Evolutionary conservation across 2,113 vertebrate species (phyloP), one percentile per base, ranked within the genome.

Genomic region (Acinonyx jubatus): DNA sequence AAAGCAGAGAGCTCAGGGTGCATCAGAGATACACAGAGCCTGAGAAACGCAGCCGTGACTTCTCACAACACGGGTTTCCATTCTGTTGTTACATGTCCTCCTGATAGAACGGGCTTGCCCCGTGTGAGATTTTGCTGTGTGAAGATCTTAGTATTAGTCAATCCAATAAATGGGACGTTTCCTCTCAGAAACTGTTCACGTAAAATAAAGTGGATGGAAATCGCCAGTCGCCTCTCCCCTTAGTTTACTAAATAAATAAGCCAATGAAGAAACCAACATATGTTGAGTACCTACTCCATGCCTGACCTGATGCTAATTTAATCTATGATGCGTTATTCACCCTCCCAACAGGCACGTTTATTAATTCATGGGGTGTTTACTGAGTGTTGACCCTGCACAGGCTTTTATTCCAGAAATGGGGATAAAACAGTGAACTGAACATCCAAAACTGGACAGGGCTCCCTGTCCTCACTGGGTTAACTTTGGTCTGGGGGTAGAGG

Each of bases 21-120:
- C 1, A 5, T 1, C 4, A 1, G 4, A 16, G 1, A 15, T 1
- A 0, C 0, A 2, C 6, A 4, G 33, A 45, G 2, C 3, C 81
- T 4, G 19, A 5, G 36, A 11, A 10, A 3, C 0, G 5, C 27
- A 4, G 74, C 31, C 19, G 29, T 3, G 61, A 27, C 19, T 15
- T 1, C 5, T 0, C 33, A 18, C 0, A 0, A 11, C 0, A 0
- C 0, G 16, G 2, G 50, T 3, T 9, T 66, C 10, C 0, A 0
- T 1, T 41, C 55, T 33, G 52, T 0, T 11, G 15, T 14, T 25
- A 21, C 0, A 10, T 14, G 19, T 36, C 50, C 1, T 0, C 29
- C 27, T 4, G 8, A 9, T 1, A 0, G 45, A 23, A n/a, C 0
- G 15, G 48, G 45, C 74, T 78, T 48, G 13, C 18, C 25, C 3